Base-by-base conservation (phyloP, 2,113 vertebrate genomes). In the Nothobranchius furzeri region DNA sequence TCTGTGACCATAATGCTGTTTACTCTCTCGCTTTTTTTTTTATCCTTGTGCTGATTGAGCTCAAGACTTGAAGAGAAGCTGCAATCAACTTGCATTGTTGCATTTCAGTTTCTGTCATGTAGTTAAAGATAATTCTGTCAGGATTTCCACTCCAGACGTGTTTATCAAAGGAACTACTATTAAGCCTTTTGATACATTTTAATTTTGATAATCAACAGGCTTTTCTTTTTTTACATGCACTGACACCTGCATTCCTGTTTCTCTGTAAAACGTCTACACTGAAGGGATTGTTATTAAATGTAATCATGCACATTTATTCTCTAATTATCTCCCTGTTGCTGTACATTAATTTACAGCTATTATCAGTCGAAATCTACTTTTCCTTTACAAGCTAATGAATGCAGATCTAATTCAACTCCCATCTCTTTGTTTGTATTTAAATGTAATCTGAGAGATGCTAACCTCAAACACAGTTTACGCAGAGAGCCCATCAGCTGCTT, bases 1-100 rank as follows among this genome's bases (percentile, higher is more conserved):
- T 59, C 12, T 70, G 45, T 60, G 62, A 60, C 54, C 59, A 64
- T 70, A 73, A 61, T 67, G 77, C 66, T 24, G 12, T 59, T 63
- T 63, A 20, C 17, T 15, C 55, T 13, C n/a, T 20, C 20, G 40
- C 17, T 11, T 64, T 37, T 53, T 53, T 53, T 54, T n/a, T 42
- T 6, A 3, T 11, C 1, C 20, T 20, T 20, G 20, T 20, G 4
- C 15, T 17, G 36, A 20, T 20, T 40, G 55, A 9, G 0, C 54
- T 60, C 60, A 51, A 69, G 12, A 54, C 53, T 65, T 0, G 15
- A 15, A 15, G 25, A 48, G 50, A 78, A 54, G 45, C n/a, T 35
- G 20, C 37, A 20, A n/a, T 20, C 24, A 68, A 7, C 37, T 11
- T 49, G 20, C 35, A 14, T 51, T 52, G 12, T 60, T 12, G 53